phyloP scores from a whole-genome alignment of 2,888 invertebrate species.

The Xylota sylvarum region DNA sequence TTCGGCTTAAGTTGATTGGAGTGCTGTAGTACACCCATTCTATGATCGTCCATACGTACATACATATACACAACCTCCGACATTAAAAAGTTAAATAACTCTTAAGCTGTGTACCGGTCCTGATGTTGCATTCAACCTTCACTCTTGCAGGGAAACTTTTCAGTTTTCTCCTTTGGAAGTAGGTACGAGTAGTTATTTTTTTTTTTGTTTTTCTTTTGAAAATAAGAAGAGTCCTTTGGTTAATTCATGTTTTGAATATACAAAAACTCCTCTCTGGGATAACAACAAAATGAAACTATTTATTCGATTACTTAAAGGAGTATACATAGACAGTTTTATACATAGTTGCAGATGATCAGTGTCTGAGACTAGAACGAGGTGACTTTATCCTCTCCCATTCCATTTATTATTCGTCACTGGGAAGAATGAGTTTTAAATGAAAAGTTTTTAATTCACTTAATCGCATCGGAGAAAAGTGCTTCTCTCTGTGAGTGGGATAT shows the following conservation, averaged over 20 bases:
- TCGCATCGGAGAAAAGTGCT: constrained; percentile 63
- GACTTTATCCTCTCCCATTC: constrained; percentile 5
- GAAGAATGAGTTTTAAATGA: constrained; percentile 51
- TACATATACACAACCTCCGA: constrained; percentile 3
- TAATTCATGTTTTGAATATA: constrained; percentile 68
- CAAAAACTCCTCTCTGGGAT: constrained; percentile 33
- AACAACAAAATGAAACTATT: constrained; percentile 70
- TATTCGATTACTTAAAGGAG: constrained; percentile 72
- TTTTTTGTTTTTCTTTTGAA: constrained; percentile 6
- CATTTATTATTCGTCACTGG: constrained; percentile 47
- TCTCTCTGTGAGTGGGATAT: constrained; percentile 13
- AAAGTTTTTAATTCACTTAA: constrained; percentile 76
- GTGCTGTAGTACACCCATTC: neutral
- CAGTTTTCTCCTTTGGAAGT: constrained; percentile 29
- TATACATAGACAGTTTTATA: constrained; percentile 22
- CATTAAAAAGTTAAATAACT: constrained; percentile 68
- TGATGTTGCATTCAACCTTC: constrained; percentile 39
- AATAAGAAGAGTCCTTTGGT: constrained; percentile 22
- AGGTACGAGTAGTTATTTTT: too few species aligned
- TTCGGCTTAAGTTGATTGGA: neutral
- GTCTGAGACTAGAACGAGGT: neutral
- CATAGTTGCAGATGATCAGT: constrained; percentile 24
- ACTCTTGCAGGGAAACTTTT: constrained; percentile 60
- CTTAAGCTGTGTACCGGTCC: constrained; percentile 49
- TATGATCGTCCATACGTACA: neutral